A percentile compares a stretch with the other conserved stretches of the same genome.
Evolutionary conservation across 2,888 invertebrate genomes (phyloP).

Genomic region (Drosophila borborema): DNA sequence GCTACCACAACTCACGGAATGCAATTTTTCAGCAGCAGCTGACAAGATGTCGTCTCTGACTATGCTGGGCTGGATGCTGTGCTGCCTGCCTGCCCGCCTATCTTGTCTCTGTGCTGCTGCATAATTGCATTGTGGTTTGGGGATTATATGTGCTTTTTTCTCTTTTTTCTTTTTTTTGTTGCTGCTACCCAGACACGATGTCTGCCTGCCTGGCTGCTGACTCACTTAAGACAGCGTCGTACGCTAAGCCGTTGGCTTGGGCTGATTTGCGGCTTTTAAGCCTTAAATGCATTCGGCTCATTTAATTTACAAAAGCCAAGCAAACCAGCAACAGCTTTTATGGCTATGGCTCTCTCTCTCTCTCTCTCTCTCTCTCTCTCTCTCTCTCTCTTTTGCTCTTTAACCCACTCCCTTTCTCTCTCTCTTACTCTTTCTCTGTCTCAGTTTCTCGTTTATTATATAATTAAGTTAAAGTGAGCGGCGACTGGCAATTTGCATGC

Average conservation of each 20-base stretch:
- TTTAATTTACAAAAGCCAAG: conserved; percentile 66
- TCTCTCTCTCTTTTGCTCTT: not conserved
- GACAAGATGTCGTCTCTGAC: conserved; percentile 72
- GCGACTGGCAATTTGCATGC: conserved; percentile 52
- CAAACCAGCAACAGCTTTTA: conserved; percentile 20
- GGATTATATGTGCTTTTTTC: conserved; percentile 54
- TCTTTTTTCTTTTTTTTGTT: conserved; percentile 7
- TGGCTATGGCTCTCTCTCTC: conserved; percentile 1
- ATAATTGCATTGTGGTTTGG: conserved; percentile 78
- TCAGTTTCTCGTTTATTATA: conserved; percentile 65
- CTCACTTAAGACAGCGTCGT: conserved; percentile 65
- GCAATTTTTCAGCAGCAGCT: conserved; percentile 76
- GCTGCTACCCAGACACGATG: conserved; percentile 7
- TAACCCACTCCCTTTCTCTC: not conserved
- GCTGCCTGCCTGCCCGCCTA: not conserved
- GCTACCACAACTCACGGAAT: conserved; percentile 13
- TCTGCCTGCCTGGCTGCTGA: conserved; percentile 47
- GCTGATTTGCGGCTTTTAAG: conserved; percentile 72
- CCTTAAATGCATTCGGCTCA: conserved; percentile 79
- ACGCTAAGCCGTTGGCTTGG: conserved; percentile 69
- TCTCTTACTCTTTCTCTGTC: not conserved
- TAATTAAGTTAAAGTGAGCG: conserved; percentile 80
- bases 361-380: not conserved
- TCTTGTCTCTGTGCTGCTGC: conserved; percentile 50
- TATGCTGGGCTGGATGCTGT: not conserved